Conservation (phyloP, 2,888 invertebrate species). For the Eristalinus aeneus region DNA sequence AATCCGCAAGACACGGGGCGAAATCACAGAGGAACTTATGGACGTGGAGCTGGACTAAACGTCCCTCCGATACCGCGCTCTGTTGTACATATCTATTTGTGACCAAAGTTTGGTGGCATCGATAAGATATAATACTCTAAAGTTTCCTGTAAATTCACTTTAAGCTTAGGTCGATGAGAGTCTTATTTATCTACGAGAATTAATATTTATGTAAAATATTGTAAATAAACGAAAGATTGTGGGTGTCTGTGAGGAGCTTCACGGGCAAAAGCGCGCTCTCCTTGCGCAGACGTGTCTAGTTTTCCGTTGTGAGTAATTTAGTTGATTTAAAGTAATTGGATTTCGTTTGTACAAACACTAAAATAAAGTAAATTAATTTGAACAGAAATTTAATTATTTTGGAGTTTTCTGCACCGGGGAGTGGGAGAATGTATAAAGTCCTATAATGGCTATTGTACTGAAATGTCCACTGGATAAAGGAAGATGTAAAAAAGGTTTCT, state of each 20-base stretch:
- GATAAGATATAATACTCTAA: conserved; percentile 32
- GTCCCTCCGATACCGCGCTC: neutral
- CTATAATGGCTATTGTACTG: too few species aligned
- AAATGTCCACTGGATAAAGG: too few species aligned
- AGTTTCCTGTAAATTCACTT: conserved; percentile 39
- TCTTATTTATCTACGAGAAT: conserved; percentile 53
- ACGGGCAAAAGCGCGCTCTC: neutral
- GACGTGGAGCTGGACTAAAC: conserved; percentile 78
- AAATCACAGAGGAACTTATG: conserved; percentile 83
- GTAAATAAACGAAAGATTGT: conserved; percentile 40
- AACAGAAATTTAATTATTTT: neutral
- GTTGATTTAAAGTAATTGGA: neutral
- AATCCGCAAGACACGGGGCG: conserved; percentile 79
- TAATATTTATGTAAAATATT: conserved; percentile 56
- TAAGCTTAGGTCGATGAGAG: neutral
- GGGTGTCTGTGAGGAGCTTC: neutral
- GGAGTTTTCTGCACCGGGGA: too few species aligned
- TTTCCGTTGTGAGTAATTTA: neutral
- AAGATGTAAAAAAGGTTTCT: too few species aligned
- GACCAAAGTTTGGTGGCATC: conserved; percentile 15
- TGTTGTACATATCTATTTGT: conserved; percentile 49
- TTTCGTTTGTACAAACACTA: neutral
- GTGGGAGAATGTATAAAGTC: too few species aligned
- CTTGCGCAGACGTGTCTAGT: neutral
- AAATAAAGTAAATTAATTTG: neutral